Conservation (phyloP, 2,797 vertebrate genomes). For the Prionace glauca region DNA sequence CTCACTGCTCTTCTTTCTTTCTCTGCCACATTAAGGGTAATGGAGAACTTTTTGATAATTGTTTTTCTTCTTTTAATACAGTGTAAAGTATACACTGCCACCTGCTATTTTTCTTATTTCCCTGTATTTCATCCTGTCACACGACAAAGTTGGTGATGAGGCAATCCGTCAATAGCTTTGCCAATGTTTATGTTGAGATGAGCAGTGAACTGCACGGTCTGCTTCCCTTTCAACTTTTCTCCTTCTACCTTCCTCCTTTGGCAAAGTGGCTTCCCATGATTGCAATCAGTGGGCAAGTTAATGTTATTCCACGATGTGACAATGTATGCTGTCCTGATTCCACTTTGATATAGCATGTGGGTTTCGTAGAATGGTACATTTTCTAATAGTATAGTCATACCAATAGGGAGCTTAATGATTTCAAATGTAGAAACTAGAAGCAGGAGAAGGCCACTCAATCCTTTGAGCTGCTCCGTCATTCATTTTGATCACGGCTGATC, state of each 20-base stretch:
- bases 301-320: background rate
- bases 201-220: conserved; percentile 47
- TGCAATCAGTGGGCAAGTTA: background rate
- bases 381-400: background rate
- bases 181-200: conserved; percentile 19
- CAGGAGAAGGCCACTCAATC: too few relatives aligned
- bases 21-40: background rate
- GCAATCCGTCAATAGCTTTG: background rate
- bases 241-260: background rate
- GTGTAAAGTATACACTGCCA: background rate
- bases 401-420: background rate
- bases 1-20: background rate
- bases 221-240: background rate
- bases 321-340: background rate
- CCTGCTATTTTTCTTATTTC: background rate
- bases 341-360: background rate
- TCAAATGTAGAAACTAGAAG: too few relatives aligned
- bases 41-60: background rate
- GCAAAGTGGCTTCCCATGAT: background rate
- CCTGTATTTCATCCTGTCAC: background rate
- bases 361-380: background rate
- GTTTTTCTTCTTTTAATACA: background rate
- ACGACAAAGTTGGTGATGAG: background rate
- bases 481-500: too few relatives aligned
- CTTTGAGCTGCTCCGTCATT: too few relatives aligned